Conservation (phyloP, 2,797 vertebrate genomes). For the Fringilla coelebs region DNA sequence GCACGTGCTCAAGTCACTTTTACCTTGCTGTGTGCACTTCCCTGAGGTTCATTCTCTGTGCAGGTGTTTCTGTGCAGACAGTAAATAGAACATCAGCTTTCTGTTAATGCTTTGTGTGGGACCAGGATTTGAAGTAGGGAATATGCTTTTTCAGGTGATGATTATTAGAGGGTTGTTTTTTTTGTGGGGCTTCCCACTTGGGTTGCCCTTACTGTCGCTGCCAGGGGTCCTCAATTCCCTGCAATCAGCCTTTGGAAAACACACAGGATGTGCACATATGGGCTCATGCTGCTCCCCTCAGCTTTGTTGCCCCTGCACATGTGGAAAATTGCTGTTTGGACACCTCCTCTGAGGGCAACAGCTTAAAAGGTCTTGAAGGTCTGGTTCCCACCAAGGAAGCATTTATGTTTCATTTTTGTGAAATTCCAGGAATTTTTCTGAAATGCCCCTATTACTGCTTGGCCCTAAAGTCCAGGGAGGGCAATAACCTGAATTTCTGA, state of each 20-base stretch:
- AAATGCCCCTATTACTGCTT: not conserved
- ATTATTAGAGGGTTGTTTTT: not conserved
- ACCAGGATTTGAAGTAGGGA: not conserved
- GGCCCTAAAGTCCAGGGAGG: not conserved
- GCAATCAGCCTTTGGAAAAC: not conserved
- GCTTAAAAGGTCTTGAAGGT: not conserved
- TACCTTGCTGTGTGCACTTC: not conserved
- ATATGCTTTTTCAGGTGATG: not conserved
- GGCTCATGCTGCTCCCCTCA: not conserved
- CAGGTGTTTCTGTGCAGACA: not conserved
- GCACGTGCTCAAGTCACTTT: not conserved
- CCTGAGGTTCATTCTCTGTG: not conserved
- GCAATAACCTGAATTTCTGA: not conserved
- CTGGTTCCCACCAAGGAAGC: not conserved
- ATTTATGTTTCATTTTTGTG: not conserved
- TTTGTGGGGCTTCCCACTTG: not conserved
- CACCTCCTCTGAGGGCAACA: not conserved
- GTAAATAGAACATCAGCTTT: not conserved
- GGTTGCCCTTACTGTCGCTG: rapidly evolving
- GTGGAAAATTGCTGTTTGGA: not conserved
- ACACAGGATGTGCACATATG: rapidly evolving
- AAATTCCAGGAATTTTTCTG: not conserved
- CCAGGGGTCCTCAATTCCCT: not conserved
- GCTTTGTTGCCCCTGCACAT: rapidly evolving
- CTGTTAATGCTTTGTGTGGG: not conserved